Base-by-base conservation (phyloP, 2,113 vertebrate genomes). In the Sturnus vulgaris region DNA sequence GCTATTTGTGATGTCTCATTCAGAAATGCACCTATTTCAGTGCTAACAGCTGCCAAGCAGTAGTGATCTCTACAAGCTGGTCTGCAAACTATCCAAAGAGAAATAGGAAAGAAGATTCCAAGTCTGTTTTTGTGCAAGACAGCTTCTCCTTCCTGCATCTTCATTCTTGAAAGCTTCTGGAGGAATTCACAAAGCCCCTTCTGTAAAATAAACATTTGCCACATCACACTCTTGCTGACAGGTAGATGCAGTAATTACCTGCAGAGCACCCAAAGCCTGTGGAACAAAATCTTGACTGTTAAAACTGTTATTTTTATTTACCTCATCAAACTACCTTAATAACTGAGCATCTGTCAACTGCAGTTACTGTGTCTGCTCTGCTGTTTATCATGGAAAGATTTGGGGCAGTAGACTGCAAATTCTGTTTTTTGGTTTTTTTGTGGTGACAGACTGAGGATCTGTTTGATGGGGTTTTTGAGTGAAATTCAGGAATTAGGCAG, bases 261-360 rank as follows among this genome's bases (percentile, higher is more conserved):
- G n/a, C n/a, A 88, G 47, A 83, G 11, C 20, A 61, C 14, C 31
- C 49, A 37, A 68, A 73, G 33, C 14, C 24, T 63, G 10, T 7
- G 65, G 49, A 90, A 88, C 35, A 31, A 90, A 85, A 82, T 61
- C 49, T 31, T 56, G 31, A 47, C 8, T 72, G 49, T 46, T 70
- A n/a, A 73, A 80, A 65, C 11, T 69, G 10, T 39, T 89, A 31
- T 55, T 68, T 81, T 73, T 75, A 82, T 81, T 86, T 76, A 63
- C 25, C 46, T 94, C 64, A 66, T 69, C 68, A 79, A 42, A 40
- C 15, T 53, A 46, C 19, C 61, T 50, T 46, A 85, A 56, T 55
- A 78, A 64, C 31, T 44, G 37, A 33, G 8, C 64, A 55, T 39
- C 15, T 85, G 40, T 9, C 78, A 91, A 9, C 28, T 53, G 17